phyloP scores from a whole-genome alignment of 2,797 vertebrate species.

The Phaenicophaeus curvirostris region DNA sequence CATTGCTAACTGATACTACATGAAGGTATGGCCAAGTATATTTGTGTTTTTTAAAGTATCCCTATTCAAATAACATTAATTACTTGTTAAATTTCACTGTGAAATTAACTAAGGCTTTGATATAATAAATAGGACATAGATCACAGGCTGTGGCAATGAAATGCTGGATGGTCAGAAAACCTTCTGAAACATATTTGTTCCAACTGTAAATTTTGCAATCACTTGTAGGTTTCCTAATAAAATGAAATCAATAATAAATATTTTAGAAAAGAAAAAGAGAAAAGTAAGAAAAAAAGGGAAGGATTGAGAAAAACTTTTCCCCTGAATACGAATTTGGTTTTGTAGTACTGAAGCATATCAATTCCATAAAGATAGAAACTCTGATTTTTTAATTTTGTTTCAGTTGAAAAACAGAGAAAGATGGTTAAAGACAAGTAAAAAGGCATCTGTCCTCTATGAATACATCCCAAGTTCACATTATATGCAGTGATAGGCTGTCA shows the following conservation, averaged over 20 bases:
- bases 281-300: neutral
- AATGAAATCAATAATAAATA: neutral
- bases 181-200: neutral
- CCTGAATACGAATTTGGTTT: neutral
- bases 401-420: neutral
- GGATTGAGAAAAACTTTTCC: rapidly evolving
- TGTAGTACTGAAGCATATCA: neutral
- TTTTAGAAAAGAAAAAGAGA: neutral
- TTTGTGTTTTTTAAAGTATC: neutral
- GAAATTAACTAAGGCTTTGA: neutral
- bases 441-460: neutral
- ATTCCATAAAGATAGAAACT: neutral
- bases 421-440: neutral
- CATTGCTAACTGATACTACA: neutral
- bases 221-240: neutral
- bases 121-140: neutral
- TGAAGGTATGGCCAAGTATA: neutral
- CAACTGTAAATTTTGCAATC: neutral
- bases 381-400: neutral
- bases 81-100: neutral
- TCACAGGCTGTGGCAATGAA: neutral
- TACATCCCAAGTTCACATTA: neutral
- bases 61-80: neutral
- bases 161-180: neutral
- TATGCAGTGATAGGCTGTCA: neutral